Percentiles rank a stretch among this genome's conserved stretches.
Conservation (phyloP, 92 coral and sea anemone genomes). For the Zoanthus sociatus region DNA sequence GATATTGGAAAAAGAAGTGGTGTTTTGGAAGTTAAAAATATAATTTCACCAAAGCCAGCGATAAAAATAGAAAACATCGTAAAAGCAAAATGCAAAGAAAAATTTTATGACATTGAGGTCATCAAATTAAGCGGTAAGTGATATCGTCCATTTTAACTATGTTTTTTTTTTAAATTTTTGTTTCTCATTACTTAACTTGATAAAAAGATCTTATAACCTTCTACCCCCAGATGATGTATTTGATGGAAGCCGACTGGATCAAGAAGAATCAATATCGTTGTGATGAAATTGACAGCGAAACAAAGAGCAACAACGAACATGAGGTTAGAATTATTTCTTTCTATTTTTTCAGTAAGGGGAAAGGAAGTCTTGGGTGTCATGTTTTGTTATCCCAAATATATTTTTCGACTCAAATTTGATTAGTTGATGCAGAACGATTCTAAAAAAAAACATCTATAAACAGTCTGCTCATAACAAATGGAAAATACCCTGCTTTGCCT, state of each 20-base stretch:
- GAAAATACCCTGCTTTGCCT: no score
- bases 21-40: slow-evolving; percentile 3
- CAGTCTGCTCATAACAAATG: no score
- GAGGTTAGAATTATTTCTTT: neutral
- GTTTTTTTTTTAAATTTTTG: neutral
- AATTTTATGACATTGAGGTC: neutral
- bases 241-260: slow-evolving; percentile 19
- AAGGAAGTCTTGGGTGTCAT: neutral
- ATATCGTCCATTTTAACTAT: neutral
- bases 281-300: neutral
- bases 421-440: no score
- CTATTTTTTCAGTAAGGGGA: neutral
- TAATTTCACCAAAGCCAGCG: slow-evolving; percentile 4
- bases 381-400: neutral
- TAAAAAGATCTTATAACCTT: neutral
- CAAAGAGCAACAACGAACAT: neutral
- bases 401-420: no score
- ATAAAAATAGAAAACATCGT: neutral
- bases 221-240: slow-evolving; percentile 15
- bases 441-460: no score
- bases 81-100: neutral
- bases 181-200: neutral
- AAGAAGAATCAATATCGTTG: neutral
- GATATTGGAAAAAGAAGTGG: neutral
- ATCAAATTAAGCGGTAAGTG: slow-evolving; percentile 9